Evolutionary conservation across 2,113 vertebrate species (phyloP).

Genomic region (Poeciliopsis prolifica): DNA sequence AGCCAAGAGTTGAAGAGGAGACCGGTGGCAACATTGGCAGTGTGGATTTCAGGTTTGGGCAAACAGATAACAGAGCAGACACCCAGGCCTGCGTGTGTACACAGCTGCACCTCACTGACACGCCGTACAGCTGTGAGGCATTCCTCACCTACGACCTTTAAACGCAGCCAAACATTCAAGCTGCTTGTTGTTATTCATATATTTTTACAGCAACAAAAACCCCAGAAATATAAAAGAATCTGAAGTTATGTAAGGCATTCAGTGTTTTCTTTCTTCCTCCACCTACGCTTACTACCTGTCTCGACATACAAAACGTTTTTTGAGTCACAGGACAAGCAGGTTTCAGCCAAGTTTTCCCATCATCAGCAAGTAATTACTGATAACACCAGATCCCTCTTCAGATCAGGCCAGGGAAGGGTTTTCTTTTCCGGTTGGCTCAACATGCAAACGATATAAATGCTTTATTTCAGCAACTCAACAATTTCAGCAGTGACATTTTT

Average conservation of each 20-base stretch:
- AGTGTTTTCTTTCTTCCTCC: not conserved
- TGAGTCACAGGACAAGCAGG: not conserved
- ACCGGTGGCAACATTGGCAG: slow-evolving; percentile 21
- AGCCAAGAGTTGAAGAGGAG: slow-evolving; percentile 10
- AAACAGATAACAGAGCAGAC: slow-evolving; percentile 31
- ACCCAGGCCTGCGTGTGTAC: slow-evolving; percentile 3
- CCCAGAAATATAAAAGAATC: not conserved
- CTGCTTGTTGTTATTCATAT: slow-evolving; percentile 16
- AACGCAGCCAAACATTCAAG: slow-evolving; percentile 16
- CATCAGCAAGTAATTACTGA: not conserved
- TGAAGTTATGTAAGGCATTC: slow-evolving; percentile 9
- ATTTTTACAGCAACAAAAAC: slow-evolving; percentile 33
- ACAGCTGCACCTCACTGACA: slow-evolving; percentile 37
- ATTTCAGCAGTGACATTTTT: not conserved
- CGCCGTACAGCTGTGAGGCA: slow-evolving; percentile 24
- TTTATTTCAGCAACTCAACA: not conserved
- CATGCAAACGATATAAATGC: too few relatives aligned
- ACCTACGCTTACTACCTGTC: slow-evolving; percentile 4
- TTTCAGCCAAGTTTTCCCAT: not conserved
- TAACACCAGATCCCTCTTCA: not conserved
- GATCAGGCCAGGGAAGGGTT: not conserved
- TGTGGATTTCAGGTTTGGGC: slow-evolving; percentile 20
- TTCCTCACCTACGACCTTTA: slow-evolving; percentile 17
- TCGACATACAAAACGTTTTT: not conserved
- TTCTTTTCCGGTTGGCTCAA: not conserved